These are phyloP conservation scores for Sphaeridia pumilis DNA, from an alignment of 2,888 invertebrate species.

Conservation along the genomic window DNA sequence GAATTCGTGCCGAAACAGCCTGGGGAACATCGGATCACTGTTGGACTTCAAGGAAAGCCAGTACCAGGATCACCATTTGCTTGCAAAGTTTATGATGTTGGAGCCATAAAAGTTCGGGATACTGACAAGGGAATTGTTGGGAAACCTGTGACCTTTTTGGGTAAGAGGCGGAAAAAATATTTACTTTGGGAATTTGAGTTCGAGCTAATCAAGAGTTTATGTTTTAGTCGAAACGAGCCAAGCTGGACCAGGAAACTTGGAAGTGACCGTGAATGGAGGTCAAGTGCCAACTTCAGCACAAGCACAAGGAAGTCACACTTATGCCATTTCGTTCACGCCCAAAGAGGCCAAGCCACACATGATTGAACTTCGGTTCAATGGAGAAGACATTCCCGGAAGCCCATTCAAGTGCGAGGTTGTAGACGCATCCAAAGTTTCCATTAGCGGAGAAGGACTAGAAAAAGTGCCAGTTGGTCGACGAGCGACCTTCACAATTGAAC, in stretches of 20 bases:
- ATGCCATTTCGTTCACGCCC: conserved; percentile 94
- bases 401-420: conserved; percentile 69
- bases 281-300: conserved; percentile 93
- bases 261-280: conserved; percentile 96
- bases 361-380: conserved; percentile 91
- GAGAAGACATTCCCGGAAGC: conserved; percentile 83
- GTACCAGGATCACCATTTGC: conserved; percentile 77
- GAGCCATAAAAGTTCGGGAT: conserved; percentile 86
- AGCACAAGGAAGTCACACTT: conserved; percentile 89
- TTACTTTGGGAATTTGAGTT: not conserved
- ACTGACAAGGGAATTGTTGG: conserved; percentile 76
- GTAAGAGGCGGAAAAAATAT: conserved; percentile 45
- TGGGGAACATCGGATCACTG: conserved; percentile 57
- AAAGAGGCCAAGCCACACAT: conserved; percentile 80
- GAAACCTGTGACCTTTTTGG: conserved; percentile 80
- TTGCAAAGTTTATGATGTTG: conserved; percentile 88
- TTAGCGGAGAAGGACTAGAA: conserved; percentile 67
- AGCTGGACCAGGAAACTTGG: conserved; percentile 95
- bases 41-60: conserved; percentile 40
- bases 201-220: not conserved
- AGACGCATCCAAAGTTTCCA: conserved; percentile 70
- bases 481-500: conserved; percentile 76
- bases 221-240: conserved; percentile 84
- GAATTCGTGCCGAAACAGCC: conserved; percentile 52
- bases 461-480: conserved; percentile 76